Percentiles rank a stretch among this genome's conserved stretches.
phyloP scores from a whole-genome alignment of 2,113 vertebrate species.

The Butorides virescens region DNA sequence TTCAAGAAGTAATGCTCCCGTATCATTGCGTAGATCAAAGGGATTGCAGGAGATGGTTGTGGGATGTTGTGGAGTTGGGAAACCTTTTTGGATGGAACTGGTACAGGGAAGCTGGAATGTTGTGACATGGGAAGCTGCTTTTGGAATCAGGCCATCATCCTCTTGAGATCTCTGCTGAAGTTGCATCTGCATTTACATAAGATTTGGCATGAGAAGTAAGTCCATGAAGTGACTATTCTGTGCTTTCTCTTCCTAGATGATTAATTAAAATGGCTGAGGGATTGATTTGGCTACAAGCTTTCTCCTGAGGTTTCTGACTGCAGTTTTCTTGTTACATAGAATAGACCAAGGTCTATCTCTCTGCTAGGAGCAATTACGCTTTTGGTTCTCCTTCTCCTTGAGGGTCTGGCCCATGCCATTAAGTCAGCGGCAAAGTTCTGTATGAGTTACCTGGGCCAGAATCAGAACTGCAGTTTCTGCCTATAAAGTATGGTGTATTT shows the following conservation, averaged over 20 bases:
- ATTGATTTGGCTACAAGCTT: neutral
- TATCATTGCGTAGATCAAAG: neutral
- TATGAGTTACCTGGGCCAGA: neutral
- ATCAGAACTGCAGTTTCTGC: neutral
- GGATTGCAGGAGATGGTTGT: neutral
- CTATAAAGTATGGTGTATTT: neutral
- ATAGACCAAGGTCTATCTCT: neutral
- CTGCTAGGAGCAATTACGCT: neutral
- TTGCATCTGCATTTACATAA: constrained; percentile 41
- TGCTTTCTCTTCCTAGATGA: constrained; percentile 16
- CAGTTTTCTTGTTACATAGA: neutral
- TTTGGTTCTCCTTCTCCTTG: neutral
- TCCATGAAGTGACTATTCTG: neutral
- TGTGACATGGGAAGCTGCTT: neutral
- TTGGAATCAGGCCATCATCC: constrained; percentile 25
- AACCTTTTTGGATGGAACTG: neutral
- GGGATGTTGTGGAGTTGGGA: neutral
- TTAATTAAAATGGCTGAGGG: neutral
- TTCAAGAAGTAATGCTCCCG: neutral
- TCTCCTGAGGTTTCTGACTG: neutral
- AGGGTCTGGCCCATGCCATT: neutral
- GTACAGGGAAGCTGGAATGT: neutral
- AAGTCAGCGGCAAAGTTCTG: neutral
- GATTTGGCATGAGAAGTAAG: constrained; percentile 19
- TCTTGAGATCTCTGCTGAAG: constrained; percentile 23